phyloP scores from a whole-genome alignment of 2,113 vertebrate species.

The Dicaeum eximium region DNA sequence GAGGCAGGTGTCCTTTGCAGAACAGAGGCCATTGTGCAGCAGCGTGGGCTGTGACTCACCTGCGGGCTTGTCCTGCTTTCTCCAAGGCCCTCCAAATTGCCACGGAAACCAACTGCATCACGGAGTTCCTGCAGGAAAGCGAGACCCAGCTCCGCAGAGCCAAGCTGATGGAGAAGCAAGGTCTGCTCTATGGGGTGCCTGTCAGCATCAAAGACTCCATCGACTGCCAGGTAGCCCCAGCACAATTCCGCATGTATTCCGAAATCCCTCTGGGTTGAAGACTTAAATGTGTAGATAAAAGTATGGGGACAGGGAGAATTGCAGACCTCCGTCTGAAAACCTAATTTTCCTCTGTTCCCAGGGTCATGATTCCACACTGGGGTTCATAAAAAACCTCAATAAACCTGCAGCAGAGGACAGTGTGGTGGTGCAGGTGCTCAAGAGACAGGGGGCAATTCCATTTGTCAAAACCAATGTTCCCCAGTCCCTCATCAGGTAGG shows the following conservation, averaged over 20 bases:
- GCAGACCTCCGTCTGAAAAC: neutral
- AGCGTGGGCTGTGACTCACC: neutral
- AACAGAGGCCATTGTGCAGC: neutral
- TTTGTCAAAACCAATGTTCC: slow-evolving; percentile 93
- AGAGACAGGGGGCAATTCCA: slow-evolving; percentile 88
- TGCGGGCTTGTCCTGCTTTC: neutral
- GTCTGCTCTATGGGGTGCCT: slow-evolving; percentile 71
- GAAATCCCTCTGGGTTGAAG: neutral
- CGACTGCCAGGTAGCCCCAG: slow-evolving; percentile 67
- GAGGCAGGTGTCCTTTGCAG: neutral
- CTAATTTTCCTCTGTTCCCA: slow-evolving; percentile 5
- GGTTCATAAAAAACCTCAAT: slow-evolving; percentile 75
- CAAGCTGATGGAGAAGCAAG: slow-evolving; percentile 33
- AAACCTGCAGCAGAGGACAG: slow-evolving; percentile 72
- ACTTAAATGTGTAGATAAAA: neutral
- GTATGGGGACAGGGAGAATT: fast-evolving
- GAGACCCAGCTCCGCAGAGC: slow-evolving; percentile 63
- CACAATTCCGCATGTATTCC: fast-evolving
- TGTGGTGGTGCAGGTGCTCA: slow-evolving; percentile 86
- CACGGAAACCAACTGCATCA: slow-evolving; percentile 79
- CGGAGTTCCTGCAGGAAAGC: slow-evolving; percentile 73
- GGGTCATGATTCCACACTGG: slow-evolving; percentile 80
- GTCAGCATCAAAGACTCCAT: slow-evolving; percentile 84
- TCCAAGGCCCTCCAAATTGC: slow-evolving; percentile 72
- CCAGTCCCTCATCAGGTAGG: slow-evolving; percentile 84